phyloP scores from a whole-genome alignment of 2,888 invertebrate genomes.

The Glyphotaelius pellucidus region DNA sequence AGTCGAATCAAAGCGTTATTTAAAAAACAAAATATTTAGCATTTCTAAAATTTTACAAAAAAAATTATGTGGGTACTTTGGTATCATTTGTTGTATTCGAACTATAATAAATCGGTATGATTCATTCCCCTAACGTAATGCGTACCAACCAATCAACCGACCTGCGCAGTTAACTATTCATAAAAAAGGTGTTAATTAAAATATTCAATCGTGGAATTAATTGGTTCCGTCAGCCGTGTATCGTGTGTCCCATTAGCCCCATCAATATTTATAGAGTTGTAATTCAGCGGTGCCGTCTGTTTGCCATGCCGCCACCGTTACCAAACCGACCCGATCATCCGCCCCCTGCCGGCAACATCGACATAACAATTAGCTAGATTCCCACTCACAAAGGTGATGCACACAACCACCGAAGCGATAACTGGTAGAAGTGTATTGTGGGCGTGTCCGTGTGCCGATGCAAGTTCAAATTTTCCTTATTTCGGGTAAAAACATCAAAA shows the following conservation, averaged over 20 bases:
- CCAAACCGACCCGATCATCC: not conserved
- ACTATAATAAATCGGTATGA: not conserved
- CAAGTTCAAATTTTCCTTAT: not conserved
- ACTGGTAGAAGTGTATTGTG: not conserved
- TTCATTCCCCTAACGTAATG: not conserved
- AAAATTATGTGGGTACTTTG: no score
- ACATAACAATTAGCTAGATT: constrained; percentile 30
- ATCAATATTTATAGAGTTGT: constrained; percentile 35
- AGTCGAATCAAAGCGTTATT: no score
- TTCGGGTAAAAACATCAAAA: not conserved
- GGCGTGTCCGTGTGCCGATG: not conserved
- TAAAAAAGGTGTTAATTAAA: not conserved
- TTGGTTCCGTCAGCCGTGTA: not conserved
- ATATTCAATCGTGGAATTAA: not conserved
- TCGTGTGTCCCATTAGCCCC: constrained; percentile 35
- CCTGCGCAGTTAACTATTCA: not conserved
- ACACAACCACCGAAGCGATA: not conserved
- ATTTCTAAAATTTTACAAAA: no score
- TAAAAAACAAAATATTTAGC: no score
- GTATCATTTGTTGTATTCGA: not conserved
- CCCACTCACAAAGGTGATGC: not conserved
- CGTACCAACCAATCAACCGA: not conserved
- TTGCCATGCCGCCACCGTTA: not conserved
- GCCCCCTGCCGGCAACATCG: constrained; percentile 21
- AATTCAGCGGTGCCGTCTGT: not conserved